Evolutionary conservation across 2,888 invertebrate species (phyloP).

Genomic region (Phengaris arion): DNA sequence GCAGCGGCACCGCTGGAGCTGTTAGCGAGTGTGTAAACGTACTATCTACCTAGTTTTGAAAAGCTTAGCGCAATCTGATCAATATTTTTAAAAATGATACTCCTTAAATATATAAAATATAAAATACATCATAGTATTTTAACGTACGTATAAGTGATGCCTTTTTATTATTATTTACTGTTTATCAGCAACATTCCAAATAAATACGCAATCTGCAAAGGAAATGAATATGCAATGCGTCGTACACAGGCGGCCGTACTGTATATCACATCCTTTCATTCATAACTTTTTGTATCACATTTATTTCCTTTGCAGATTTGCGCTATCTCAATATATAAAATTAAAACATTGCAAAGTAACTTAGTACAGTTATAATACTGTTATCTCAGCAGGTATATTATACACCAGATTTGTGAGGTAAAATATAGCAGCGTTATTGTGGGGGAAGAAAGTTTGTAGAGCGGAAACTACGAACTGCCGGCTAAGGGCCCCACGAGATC

Average conservation of each 20-base stretch:
- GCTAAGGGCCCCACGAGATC: neutral
- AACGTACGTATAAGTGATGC: no score
- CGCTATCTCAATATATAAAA: no score
- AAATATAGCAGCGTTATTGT: constrained; percentile 4
- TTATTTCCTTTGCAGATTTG: neutral
- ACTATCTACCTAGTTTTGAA: no score
- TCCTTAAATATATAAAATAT: no score
- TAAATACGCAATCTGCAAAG: neutral
- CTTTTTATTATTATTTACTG: no score
- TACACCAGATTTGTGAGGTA: neutral
- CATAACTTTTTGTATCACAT: neutral
- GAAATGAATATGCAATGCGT: neutral
- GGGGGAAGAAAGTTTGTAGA: constrained; percentile 21
- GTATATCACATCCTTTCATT: no score
- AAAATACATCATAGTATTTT: no score
- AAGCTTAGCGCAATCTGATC: no score
- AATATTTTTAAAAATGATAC: no score
- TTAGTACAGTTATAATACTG: neutral
- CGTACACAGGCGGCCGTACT: neutral
- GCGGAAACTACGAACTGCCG: constrained; percentile 2
- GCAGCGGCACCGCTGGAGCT: no score
- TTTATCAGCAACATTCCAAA: neutral
- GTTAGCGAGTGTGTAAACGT: no score
- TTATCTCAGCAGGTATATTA: neutral
- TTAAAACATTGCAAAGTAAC: no score